Conservation (phyloP, 1,140 invertebrate genomes). For the Drosophila melanica region DNA sequence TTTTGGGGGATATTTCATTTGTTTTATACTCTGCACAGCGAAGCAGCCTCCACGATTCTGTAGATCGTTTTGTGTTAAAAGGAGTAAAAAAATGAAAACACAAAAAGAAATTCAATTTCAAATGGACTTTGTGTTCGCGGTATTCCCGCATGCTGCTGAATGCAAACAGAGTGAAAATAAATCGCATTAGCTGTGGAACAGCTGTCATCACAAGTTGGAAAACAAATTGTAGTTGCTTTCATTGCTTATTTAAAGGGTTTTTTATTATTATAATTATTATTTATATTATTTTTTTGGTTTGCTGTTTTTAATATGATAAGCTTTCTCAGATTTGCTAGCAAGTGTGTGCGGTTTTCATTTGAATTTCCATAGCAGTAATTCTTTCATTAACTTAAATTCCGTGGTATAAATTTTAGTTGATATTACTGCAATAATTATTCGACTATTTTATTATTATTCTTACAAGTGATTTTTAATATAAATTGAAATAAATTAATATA, state of each 20-base stretch:
- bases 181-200: slow-evolving; percentile 7
- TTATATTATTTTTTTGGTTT: not conserved
- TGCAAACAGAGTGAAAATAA: not conserved
- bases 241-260: not conserved
- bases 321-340: not conserved
- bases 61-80: slow-evolving; percentile 9
- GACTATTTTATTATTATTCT: no score
- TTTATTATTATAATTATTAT: no score
- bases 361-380: no score
- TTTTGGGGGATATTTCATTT: not conserved
- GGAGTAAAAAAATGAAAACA: not conserved
- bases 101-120: slow-evolving; percentile 10
- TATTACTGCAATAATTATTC: no score
- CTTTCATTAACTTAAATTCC: no score
- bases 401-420: no score
- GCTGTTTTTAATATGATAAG: not conserved
- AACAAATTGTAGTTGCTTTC: slow-evolving; percentile 7
- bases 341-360: no score
- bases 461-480: no score
- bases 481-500: no score
- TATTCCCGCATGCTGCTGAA: slow-evolving; percentile 10
- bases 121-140: slow-evolving; percentile 5
- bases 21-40: not conserved
- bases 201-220: slow-evolving; percentile 7
- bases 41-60: not conserved